phyloP scores from a whole-genome alignment of 2,888 invertebrate genomes.

The Zelleria hepariella region DNA sequence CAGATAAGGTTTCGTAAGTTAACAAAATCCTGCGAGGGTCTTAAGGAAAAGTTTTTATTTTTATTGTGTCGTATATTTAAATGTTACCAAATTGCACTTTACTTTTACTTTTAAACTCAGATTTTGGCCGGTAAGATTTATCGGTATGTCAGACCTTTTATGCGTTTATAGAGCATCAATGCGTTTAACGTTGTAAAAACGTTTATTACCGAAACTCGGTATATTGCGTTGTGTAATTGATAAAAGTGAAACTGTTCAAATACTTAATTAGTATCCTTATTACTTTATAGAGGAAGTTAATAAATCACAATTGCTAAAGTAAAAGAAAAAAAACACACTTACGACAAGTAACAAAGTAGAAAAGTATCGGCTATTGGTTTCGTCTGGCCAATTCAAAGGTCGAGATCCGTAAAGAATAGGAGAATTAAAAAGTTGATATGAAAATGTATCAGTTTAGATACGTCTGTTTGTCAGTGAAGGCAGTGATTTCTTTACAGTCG shows the following conservation, averaged over 20 bases:
- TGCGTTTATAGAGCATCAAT: not conserved
- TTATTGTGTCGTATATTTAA: not conserved
- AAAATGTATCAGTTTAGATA: not conserved
- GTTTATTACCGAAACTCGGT: too few species aligned
- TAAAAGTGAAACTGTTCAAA: too few species aligned
- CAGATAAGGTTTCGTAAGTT: not conserved
- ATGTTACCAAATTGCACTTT: not conserved
- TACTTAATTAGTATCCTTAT: too few species aligned
- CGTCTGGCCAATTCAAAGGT: too few species aligned
- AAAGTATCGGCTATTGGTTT: too few species aligned
- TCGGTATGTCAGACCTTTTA: not conserved
- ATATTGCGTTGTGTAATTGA: too few species aligned
- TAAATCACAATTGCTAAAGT: too few species aligned
- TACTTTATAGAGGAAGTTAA: not conserved
- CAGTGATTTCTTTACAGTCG: constrained; percentile 4
- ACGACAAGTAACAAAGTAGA: too few species aligned
- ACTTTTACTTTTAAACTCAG: not conserved
- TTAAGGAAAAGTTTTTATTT: not conserved
- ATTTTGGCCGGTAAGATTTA: not conserved
- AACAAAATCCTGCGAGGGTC: not conserved
- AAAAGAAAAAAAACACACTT: too few species aligned
- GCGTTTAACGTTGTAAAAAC: too few species aligned
- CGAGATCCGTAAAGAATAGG: too few species aligned
- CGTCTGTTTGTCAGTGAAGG: not conserved
- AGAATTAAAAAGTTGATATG: not conserved